phyloP scores from a whole-genome alignment of 2,888 invertebrate species.

The Scelioninae gen. 1 region DNA sequence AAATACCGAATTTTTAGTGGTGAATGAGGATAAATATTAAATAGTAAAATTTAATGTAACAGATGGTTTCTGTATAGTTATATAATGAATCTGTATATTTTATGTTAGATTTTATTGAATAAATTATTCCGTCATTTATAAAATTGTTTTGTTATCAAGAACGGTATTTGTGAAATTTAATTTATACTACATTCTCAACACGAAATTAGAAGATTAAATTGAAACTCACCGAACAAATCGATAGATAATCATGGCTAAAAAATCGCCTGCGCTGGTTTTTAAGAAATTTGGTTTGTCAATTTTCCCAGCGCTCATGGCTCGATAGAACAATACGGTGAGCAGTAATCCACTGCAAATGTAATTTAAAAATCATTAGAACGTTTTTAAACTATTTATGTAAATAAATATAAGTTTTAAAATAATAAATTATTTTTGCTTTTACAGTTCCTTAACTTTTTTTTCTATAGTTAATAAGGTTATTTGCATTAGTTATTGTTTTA shows the following conservation, averaged over 20 bases:
- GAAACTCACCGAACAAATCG: slow-evolving; percentile 87
- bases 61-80: too few relatives aligned
- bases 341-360: slow-evolving; percentile 88
- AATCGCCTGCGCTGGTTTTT: slow-evolving; percentile 83
- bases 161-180: neutral
- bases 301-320: slow-evolving; percentile 88
- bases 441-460: too few relatives aligned
- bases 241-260: slow-evolving; percentile 86
- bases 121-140: too few relatives aligned
- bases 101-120: too few relatives aligned
- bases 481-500: too few relatives aligned
- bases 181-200: neutral
- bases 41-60: too few relatives aligned
- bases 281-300: slow-evolving; percentile 85
- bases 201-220: neutral
- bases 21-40: too few relatives aligned
- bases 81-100: too few relatives aligned
- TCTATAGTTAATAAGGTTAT: too few relatives aligned
- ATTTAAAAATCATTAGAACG: neutral
- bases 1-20: too few relatives aligned
- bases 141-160: neutral
- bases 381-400: neutral
- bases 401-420: neutral
- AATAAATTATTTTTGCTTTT: neutral
- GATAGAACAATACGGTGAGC: slow-evolving; percentile 93